Base-by-base conservation (phyloP, 37 sponge, comb jelly and placozoan genomes). In the Petrosia ficiformis region DNA sequence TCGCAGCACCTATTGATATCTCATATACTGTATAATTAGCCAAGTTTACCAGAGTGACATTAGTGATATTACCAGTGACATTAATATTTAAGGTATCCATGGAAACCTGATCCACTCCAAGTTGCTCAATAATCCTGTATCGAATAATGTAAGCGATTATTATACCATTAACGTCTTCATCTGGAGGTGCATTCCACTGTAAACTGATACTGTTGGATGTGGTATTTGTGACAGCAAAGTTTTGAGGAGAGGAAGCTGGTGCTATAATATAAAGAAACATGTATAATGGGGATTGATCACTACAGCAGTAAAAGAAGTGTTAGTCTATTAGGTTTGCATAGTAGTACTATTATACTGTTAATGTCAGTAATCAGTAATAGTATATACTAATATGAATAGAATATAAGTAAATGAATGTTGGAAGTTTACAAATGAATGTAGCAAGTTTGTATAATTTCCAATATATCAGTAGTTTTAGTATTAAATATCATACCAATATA, bases 161-260 rank as follows among this genome's bases (percentile, higher is more conserved):
- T 25, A 81, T 35, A 29, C 82, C 82, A 65, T 81, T 81, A 59
- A 71, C 21, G 67, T 72, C 67, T 1, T 42, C 48, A 25, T 74
- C 72, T 22, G 5, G 21, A 33, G 72, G 71, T 21, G 59, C 21
- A 42, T 58, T 67, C 82, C 82, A 81, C 4, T 54, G 54, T 2
- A 81, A 36, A 65, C 21, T 42, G 38, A 81, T 54, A 2, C 24
- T 35, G 40, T 58, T 79, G 6, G 80, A 25, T 26, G 44, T 40
- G 26, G 29, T 77, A 32, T 40, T 44, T 14, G 19, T 37, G 0
- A 57, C 80, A 39, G 29, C 16, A 29, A 77, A 44, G 48, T 77
- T 65, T 30, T 29, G 22, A 25, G 77, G 77, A 65, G 77, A 36
- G 28, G 48, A 24, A 65, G 25, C 39, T 37, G 67, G 65, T 30